These are phyloP conservation scores for Hippoglossus stenolepis DNA, from an alignment of 2,113 vertebrate genomes.

Conservation along the genomic window DNA sequence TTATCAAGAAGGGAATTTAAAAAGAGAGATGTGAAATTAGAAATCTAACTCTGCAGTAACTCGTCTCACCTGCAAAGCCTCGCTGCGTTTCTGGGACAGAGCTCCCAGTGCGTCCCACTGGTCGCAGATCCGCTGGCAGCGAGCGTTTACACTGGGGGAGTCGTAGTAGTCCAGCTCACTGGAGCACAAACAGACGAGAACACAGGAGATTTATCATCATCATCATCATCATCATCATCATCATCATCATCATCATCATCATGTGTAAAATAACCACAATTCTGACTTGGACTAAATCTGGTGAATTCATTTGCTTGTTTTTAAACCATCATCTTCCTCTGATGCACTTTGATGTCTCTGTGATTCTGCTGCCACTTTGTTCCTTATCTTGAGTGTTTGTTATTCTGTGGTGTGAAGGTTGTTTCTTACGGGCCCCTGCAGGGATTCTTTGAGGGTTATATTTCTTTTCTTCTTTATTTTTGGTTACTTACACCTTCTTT, in stretches of 20 bases:
- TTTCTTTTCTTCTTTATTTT: background rate
- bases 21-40: no score
- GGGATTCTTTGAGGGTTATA: background rate
- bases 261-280: background rate
- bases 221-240: background rate
- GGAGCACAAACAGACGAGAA: slow-evolving; percentile 23
- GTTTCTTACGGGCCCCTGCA: background rate
- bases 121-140: slow-evolving; percentile 98
- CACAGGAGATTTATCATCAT: background rate
- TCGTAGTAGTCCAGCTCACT: slow-evolving; percentile 99
- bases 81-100: slow-evolving; percentile 94
- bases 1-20: no score
- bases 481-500: background rate
- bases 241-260: background rate
- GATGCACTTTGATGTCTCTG: no score
- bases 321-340: no score
- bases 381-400: no score
- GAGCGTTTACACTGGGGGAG: slow-evolving; percentile 95
- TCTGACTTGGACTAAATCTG: background rate
- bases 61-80: slow-evolving; percentile 91
- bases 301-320: no score
- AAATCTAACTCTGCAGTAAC: no score
- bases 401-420: no score
- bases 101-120: slow-evolving; percentile 96
- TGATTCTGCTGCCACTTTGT: no score